Conservation (phyloP, 2,113 vertebrate genomes). For the Emydura subglobosa region DNA sequence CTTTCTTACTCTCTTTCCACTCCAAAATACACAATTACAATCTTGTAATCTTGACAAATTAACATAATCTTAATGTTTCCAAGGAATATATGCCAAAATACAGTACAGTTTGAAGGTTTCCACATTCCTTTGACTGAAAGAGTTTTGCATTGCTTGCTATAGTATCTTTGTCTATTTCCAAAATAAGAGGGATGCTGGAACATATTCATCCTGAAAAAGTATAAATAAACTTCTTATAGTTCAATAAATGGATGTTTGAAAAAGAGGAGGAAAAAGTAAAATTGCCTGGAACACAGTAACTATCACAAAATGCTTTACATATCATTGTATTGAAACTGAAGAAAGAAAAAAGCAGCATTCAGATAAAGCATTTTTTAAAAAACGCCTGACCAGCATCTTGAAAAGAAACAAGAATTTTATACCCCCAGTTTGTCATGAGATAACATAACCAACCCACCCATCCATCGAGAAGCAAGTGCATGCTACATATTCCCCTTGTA, state of each 20-base stretch:
- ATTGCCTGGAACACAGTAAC: neutral
- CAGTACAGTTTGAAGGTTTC: fast-evolving
- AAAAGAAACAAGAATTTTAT: neutral
- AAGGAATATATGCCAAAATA: neutral
- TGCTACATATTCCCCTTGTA: neutral
- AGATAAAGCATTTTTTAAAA: neutral
- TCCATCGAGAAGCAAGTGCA: neutral
- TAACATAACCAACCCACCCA: neutral
- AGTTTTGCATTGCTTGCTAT: neutral
- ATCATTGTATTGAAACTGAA: neutral
- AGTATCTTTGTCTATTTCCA: neutral
- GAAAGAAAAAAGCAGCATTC: neutral
- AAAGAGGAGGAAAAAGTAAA: neutral
- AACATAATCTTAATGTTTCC: neutral
- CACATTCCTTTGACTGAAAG: neutral
- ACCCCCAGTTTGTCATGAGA: fast-evolving
- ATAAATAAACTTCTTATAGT: slow-evolving; percentile 51
- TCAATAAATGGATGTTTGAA: neutral
- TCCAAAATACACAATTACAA: neutral
- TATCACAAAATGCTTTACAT: neutral
- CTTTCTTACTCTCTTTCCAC: neutral
- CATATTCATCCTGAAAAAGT: neutral
- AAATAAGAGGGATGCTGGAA: neutral
- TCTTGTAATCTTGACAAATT: neutral
- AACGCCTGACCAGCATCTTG: neutral